phyloP scores from a whole-genome alignment of 2,888 invertebrate species.

The Diachrysia chrysitis region DNA sequence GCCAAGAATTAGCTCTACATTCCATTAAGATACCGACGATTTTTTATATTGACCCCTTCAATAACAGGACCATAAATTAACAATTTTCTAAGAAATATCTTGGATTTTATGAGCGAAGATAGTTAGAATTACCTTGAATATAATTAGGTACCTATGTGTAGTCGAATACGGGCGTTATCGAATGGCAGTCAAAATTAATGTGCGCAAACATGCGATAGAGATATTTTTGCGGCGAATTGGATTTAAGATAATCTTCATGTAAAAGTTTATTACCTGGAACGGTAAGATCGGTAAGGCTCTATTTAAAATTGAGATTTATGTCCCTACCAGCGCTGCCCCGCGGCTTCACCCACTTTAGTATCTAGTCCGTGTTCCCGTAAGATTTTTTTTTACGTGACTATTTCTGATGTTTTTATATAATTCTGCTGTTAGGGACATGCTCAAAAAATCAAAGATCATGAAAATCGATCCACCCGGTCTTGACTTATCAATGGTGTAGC shows the following conservation, averaged over 20 bases:
- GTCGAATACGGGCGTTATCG: slow-evolving; percentile 62
- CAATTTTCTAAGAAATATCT: slow-evolving; percentile 60
- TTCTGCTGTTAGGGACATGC: no score
- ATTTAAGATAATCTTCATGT: slow-evolving; percentile 42
- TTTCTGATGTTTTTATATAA: no score
- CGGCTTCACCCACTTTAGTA: no score
- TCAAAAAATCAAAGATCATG: no score
- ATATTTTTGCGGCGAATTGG: slow-evolving; percentile 41
- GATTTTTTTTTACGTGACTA: no score
- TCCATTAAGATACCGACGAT: slow-evolving; percentile 23
- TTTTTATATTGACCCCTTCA: slow-evolving; percentile 53
- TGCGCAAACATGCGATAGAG: slow-evolving; percentile 30
- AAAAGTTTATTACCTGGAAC: slow-evolving; percentile 16
- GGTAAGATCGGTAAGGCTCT: not conserved
- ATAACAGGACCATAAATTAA: slow-evolving; percentile 71
- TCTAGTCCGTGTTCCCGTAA: no score
- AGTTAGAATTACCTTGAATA: slow-evolving; percentile 38
- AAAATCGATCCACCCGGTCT: no score
- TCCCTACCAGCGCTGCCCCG: no score
- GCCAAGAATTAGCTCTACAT: slow-evolving; percentile 50
- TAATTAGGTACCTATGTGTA: slow-evolving; percentile 53
- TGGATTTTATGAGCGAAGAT: slow-evolving; percentile 51
- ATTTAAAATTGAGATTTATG: not conserved
- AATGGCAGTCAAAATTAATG: slow-evolving; percentile 47
- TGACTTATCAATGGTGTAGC: no score